Evolutionary conservation across 2,888 invertebrate genomes (phyloP).

Genomic region (Dryobotodes eremita): DNA sequence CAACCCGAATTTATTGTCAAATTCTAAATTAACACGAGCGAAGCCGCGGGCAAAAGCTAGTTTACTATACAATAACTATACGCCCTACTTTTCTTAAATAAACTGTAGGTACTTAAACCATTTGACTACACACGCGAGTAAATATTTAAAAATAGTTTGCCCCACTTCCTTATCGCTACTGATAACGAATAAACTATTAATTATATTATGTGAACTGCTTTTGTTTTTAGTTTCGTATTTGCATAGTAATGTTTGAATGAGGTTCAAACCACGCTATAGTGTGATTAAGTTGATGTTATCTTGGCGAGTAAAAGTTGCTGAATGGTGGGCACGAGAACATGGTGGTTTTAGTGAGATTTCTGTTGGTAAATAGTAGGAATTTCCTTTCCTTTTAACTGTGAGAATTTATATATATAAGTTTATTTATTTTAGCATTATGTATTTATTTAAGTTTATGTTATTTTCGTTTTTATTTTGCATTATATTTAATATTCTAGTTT

Average conservation of each 20-base stretch:
- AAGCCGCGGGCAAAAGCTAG: too few relatives aligned
- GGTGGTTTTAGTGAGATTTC: background rate
- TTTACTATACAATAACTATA: background rate
- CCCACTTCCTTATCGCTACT: conserved; percentile 36
- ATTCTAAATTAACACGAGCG: too few relatives aligned
- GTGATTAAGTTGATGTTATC: conserved; percentile 15
- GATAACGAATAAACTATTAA: conserved; percentile 41
- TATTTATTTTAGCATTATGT: too few relatives aligned
- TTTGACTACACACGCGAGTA: conserved; percentile 23
- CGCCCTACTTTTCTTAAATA: background rate
- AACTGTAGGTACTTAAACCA: background rate
- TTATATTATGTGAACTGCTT: conserved; percentile 24
- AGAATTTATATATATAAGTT: too few relatives aligned
- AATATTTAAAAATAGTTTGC: conserved; percentile 32
- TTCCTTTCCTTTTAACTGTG: too few relatives aligned
- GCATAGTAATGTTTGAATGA: conserved; percentile 5
- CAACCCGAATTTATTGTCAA: too few relatives aligned
- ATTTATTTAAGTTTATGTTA: too few relatives aligned
- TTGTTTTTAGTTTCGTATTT: conserved; percentile 20
- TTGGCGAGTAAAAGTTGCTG: background rate
- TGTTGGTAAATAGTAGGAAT: background rate
- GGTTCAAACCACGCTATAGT: conserved; percentile 17
- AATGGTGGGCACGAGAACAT: background rate
- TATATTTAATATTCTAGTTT: too few relatives aligned
- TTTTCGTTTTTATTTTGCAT: too few relatives aligned